These are phyloP conservation scores for Drosophila pallidifrons DNA, from an alignment of 1,140 invertebrate species.

Conservation along the genomic window DNA sequence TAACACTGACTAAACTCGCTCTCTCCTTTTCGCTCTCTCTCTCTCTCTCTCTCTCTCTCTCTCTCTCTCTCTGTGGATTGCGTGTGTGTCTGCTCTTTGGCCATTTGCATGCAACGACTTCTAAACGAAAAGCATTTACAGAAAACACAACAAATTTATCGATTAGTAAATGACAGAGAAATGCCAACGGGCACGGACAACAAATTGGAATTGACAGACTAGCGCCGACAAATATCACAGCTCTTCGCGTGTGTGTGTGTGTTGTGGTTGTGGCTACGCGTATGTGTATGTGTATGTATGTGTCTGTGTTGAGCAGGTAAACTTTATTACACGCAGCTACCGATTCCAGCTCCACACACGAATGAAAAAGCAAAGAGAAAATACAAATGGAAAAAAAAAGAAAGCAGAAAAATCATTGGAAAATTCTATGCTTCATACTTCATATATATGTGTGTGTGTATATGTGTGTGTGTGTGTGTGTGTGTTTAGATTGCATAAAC, in stretches of 20 bases:
- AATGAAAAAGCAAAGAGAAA: slow-evolving; percentile 14
- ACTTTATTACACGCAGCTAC: slow-evolving; percentile 20
- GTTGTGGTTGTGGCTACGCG: background rate
- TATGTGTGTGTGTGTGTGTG: slow-evolving; percentile 6
- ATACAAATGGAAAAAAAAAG: slow-evolving; percentile 6
- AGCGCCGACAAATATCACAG: slow-evolving; percentile 73
- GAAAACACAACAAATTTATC: slow-evolving; percentile 77
- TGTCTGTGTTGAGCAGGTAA: slow-evolving; percentile 22
- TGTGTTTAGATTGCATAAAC: slow-evolving; percentile 20
- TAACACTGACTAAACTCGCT: slow-evolving; percentile 6
- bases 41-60: background rate
- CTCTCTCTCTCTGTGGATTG: background rate
- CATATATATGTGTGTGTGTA: slow-evolving; percentile 11
- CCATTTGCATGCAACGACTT: slow-evolving; percentile 47
- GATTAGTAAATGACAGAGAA: slow-evolving; percentile 75
- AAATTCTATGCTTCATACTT: slow-evolving; percentile 32
- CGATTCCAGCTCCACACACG: background rate
- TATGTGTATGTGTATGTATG: slow-evolving; percentile 8
- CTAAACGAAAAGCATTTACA: slow-evolving; percentile 68
- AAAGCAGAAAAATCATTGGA: slow-evolving; percentile 30
- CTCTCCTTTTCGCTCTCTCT: slow-evolving; percentile 2
- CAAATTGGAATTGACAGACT: slow-evolving; percentile 79
- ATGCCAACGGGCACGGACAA: slow-evolving; percentile 61
- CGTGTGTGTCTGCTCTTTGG: slow-evolving; percentile 5
- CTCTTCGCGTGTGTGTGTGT: slow-evolving; percentile 7